phyloP scores from a whole-genome alignment of 2,888 invertebrate species.

The Hypselothyrea guttata region DNA sequence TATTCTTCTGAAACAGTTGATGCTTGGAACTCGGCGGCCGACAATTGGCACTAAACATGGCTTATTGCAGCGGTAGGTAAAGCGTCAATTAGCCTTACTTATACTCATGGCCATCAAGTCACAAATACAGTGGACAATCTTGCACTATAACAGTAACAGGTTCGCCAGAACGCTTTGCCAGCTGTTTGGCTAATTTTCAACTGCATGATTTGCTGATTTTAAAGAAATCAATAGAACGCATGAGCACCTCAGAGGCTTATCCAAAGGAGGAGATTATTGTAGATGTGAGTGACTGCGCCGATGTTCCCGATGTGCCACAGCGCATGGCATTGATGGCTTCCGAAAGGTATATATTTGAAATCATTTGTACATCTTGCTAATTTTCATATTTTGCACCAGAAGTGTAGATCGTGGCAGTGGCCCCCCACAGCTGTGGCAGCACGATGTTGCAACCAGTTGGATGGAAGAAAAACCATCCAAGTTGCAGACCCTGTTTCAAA shows the following conservation, averaged over 20 bases:
- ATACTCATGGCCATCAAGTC: not conserved
- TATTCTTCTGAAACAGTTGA: slow-evolving; percentile 28
- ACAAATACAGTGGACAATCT: no score
- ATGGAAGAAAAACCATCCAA: slow-evolving; percentile 84
- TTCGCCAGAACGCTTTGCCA: slow-evolving; percentile 56
- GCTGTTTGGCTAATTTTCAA: slow-evolving; percentile 86
- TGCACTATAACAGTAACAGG: slow-evolving; percentile 48
- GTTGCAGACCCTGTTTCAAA: slow-evolving; percentile 89
- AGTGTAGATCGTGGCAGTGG: slow-evolving; percentile 5
- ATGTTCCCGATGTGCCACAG: slow-evolving; percentile 40
- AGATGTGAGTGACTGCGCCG: slow-evolving; percentile 1
- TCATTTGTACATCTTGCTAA: not conserved
- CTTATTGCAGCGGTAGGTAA: slow-evolving; percentile 61
- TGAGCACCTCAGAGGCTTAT: slow-evolving; percentile 38
- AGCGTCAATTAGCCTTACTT: not conserved
- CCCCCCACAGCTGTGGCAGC: slow-evolving; percentile 25
- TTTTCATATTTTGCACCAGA: not conserved
- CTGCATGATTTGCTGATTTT: slow-evolving; percentile 87
- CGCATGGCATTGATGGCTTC: slow-evolving; percentile 75
- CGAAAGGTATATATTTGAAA: slow-evolving; percentile 58
- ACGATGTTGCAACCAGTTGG: slow-evolving; percentile 40
- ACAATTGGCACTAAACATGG: slow-evolving; percentile 36
- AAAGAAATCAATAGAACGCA: slow-evolving; percentile 76
- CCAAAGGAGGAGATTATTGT: not conserved
- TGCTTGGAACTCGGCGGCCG: slow-evolving; percentile 15